Evolutionary conservation across 2,797 vertebrate species (phyloP), one percentile per base, ranked within the genome.

Genomic region (Phataginus tetradactyla): DNA sequence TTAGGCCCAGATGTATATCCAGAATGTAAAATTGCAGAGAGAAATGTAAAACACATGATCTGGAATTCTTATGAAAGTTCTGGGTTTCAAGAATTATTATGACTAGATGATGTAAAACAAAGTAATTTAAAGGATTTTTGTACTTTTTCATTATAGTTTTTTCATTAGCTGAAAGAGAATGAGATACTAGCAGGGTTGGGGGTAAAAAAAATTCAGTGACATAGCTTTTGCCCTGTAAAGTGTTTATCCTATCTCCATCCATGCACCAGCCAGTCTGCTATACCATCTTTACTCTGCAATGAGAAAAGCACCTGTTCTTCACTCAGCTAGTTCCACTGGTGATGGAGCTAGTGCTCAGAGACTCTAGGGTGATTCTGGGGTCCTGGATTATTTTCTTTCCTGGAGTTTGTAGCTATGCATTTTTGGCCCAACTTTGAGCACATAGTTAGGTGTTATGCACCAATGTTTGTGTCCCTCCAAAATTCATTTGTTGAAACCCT

Each of bases 1-100:
- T 95, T 88, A 87, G 69, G n/a, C 27, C 68, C 77, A 94, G 90
- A 90, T 83, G 77, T 74, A 77, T 27, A 92, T 25, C 53, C 78
- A 88, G 34, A 90, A 90, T 72, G 45, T 66, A 90, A 87, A 95
- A 85, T 55, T 78, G 32, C 32, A 84, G 61, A 79, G 80, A 83
- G 39, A 96, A 74, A 93, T 88, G 25, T 75, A 1, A 55, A 53
- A 72, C 64, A 86, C 39, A 74, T 83, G 72, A 23, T 86, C 21
- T 86, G 51, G 29, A 51, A 66, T 86, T 77, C 74, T 87, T 55
- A 74, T 49, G 80, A 69, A 96, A 81, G 15, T 90, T 84, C 71
- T 53, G 14, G 8, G 12, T 80, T 34, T 89, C n/a, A 42, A 91
- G 42, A 81, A 57, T 39, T 91, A 21, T 45, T 69, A 51, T 39